Conservation (phyloP, 2,113 vertebrate genomes). For the Prinia subflava region DNA sequence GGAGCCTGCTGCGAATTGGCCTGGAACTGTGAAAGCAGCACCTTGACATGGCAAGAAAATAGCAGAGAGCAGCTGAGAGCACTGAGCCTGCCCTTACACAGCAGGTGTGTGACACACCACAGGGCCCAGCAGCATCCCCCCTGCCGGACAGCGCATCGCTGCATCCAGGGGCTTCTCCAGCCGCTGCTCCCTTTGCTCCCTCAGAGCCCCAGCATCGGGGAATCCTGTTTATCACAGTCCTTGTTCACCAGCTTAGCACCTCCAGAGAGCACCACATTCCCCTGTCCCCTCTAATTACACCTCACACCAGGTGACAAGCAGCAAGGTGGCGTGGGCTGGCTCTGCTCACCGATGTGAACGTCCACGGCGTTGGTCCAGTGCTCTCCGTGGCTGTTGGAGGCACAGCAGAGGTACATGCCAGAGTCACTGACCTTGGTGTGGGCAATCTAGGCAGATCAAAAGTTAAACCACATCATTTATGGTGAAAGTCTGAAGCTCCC, state of each 20-base stretch:
- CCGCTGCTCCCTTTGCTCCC: fast-evolving
- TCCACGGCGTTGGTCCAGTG: conserved; percentile 78
- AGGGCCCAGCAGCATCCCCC: neutral
- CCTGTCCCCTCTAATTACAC: neutral
- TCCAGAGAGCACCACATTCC: neutral
- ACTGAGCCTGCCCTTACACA: neutral
- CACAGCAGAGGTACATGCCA: conserved; percentile 81
- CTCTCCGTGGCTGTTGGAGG: conserved; percentile 76
- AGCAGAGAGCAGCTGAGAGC: neutral
- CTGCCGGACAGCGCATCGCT: fast-evolving
- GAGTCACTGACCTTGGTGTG: neutral
- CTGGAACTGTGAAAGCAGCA: neutral
- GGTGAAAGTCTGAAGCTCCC: neutral
- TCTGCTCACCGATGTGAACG: conserved; percentile 73
- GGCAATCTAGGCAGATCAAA: conserved; percentile 25
- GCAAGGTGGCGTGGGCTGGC: neutral
- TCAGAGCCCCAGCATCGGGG: neutral
- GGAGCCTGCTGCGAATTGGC: fast-evolving
- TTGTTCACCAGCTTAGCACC: neutral
- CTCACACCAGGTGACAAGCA: neutral
- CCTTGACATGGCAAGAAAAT: neutral
- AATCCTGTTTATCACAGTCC: neutral
- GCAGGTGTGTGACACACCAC: neutral
- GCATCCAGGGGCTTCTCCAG: neutral
- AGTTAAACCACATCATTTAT: neutral